These are phyloP conservation scores for Oligia latruncula DNA, from an alignment of 2,888 invertebrate genomes.

Conservation along the genomic window DNA sequence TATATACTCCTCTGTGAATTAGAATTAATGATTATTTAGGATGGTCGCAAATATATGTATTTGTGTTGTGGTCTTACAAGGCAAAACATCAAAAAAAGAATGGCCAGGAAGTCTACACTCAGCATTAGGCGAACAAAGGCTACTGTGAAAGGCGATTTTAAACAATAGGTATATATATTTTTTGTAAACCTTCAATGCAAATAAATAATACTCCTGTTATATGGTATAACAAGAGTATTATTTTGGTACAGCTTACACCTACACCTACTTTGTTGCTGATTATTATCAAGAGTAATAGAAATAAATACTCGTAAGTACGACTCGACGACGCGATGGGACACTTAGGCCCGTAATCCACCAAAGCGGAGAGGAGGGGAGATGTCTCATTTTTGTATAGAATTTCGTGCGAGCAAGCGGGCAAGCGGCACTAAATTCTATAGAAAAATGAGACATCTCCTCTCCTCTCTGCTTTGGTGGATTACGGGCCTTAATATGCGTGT, in stretches of 20 bases:
- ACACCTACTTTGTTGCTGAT: not conserved
- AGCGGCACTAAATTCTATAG: too few species aligned
- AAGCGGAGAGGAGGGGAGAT: too few species aligned
- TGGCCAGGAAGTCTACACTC: not conserved
- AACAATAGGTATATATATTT: not conserved
- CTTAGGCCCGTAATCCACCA: too few species aligned
- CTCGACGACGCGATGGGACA: too few species aligned
- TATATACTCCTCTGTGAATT: constrained; percentile 81
- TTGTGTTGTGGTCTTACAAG: not conserved
- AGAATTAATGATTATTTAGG: not conserved
- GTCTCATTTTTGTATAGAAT: too few species aligned
- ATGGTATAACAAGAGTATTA: not conserved
- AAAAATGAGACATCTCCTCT: too few species aligned
- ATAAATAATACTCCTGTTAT: not conserved
- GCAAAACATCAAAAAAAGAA: not conserved
- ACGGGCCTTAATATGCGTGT: too few species aligned
- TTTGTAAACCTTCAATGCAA: not conserved
- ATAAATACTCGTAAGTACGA: not conserved
- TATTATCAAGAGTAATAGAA: not conserved
- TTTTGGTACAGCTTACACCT: not conserved
- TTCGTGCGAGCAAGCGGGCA: too few species aligned
- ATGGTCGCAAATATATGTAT: not conserved
- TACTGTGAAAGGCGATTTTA: not conserved
- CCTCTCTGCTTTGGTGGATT: too few species aligned
- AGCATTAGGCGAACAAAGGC: not conserved